phyloP scores from a whole-genome alignment of 2,888 invertebrate species.

The Hirtodrosophila confusa region DNA sequence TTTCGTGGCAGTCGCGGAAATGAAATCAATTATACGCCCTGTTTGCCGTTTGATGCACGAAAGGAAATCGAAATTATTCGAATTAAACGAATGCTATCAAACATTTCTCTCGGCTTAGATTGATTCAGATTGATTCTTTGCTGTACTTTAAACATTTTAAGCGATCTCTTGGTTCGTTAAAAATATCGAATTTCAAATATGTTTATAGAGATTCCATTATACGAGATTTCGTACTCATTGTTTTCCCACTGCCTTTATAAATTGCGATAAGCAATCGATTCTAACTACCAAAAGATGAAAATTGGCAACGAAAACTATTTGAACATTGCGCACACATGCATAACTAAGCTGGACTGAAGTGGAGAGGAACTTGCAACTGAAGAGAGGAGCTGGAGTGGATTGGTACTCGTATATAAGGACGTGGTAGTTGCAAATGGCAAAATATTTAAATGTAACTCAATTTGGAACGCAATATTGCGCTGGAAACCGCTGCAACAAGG shows the following conservation, averaged over 20 bases:
- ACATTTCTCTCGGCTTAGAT: not conserved
- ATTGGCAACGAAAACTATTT: conserved; percentile 42
- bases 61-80: conserved; percentile 73
- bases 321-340: conserved; percentile 35
- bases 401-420: conserved; percentile 16
- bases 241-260: not conserved
- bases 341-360: conserved; percentile 20
- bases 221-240: no score
- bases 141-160: no score
- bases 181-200: no score
- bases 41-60: conserved; percentile 64
- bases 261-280: conserved; percentile 27
- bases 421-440: conserved; percentile 56
- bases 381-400: not conserved
- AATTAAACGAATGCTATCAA: conserved; percentile 58
- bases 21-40: conserved; percentile 76
- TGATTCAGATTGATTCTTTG: no score
- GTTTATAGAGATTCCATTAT: no score
- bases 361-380: not conserved
- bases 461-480: conserved; percentile 65
- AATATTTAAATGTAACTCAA: conserved; percentile 77
- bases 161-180: no score
- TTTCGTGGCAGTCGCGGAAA: conserved; percentile 66
- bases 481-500: conserved; percentile 48
- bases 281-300: conserved; percentile 22